Conservation (phyloP, 2,113 vertebrate species). For the Eclectus roratus region DNA sequence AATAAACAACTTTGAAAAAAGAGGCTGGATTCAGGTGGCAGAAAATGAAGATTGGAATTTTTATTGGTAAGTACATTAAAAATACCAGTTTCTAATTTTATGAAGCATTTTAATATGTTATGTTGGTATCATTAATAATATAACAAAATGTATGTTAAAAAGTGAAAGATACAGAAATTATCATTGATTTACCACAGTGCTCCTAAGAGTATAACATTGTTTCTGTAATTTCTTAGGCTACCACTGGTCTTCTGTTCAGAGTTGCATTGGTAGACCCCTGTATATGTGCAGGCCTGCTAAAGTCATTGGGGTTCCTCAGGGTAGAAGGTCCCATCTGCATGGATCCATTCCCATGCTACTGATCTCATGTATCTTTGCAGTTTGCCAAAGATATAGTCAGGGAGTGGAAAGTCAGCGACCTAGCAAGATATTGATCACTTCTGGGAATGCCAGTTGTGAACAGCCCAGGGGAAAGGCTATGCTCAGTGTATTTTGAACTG, state of each 20-base stretch:
- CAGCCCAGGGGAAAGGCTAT: not conserved
- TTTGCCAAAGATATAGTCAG: not conserved
- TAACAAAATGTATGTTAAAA: not conserved
- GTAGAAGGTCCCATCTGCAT: not conserved
- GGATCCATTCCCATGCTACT: not conserved
- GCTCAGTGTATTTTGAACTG: not conserved
- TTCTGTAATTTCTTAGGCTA: not conserved
- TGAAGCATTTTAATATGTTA: not conserved
- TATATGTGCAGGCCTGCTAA: not conserved
- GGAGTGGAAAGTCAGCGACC: not conserved
- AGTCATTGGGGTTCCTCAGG: not conserved
- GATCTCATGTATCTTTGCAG: not conserved
- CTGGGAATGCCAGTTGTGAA: not conserved
- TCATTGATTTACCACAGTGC: not conserved
- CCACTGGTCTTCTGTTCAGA: not conserved
- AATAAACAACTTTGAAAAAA: conserved; percentile 98
- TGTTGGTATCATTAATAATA: not conserved
- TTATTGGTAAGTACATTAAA: conserved; percentile 83
- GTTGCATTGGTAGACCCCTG: not conserved
- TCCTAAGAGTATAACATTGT: not conserved
- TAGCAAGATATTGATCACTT: not conserved
- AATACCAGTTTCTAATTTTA: not conserved
- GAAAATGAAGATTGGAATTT: conserved; percentile 98
- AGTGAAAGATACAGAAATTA: not conserved
- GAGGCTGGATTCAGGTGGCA: conserved; percentile 91